These are phyloP conservation scores for Siniperca scherzeri DNA, from an alignment of 2,797 vertebrate species.

Conservation along the genomic window DNA sequence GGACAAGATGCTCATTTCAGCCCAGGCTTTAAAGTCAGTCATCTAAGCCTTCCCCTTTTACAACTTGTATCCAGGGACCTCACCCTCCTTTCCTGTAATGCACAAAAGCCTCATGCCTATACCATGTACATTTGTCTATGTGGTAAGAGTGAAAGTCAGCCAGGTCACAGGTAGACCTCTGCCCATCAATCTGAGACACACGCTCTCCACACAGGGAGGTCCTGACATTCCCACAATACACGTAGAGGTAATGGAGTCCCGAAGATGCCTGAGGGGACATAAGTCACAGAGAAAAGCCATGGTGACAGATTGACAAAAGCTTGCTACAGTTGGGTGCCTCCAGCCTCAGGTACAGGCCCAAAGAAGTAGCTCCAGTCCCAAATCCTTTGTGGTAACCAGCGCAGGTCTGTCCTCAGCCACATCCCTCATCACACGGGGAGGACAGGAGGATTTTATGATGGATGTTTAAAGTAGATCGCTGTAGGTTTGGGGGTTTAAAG, in stretches of 20 bases:
- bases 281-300: conserved; percentile 73
- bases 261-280: conserved; percentile 71
- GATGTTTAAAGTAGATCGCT: conserved; percentile 69
- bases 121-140: conserved; percentile 60
- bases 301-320: conserved; percentile 74
- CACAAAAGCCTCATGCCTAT: conserved; percentile 27
- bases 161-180: conserved; percentile 72
- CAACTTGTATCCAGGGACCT: conserved; percentile 29
- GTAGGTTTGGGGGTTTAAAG: conserved; percentile 74
- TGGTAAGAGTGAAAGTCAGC: conserved; percentile 71
- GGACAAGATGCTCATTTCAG: conserved; percentile 8
- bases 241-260: conserved; percentile 75
- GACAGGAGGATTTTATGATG: conserved; percentile 62
- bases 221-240: conserved; percentile 75
- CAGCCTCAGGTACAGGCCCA: conserved; percentile 50
- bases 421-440: conserved; percentile 39
- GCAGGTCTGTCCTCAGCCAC: conserved; percentile 45
- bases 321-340: conserved; percentile 43
- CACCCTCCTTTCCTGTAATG: conserved; percentile 25
- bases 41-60: conserved; percentile 17
- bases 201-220: conserved; percentile 51
- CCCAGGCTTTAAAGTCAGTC: conserved; percentile 39
- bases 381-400: conserved; percentile 53
- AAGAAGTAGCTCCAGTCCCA: conserved; percentile 25
- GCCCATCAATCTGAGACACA: conserved; percentile 76